Evolutionary conservation across 2,797 vertebrate genomes (phyloP), one percentile per base, ranked within the genome.

Genomic region (Tachyglossus aculeatus): DNA sequence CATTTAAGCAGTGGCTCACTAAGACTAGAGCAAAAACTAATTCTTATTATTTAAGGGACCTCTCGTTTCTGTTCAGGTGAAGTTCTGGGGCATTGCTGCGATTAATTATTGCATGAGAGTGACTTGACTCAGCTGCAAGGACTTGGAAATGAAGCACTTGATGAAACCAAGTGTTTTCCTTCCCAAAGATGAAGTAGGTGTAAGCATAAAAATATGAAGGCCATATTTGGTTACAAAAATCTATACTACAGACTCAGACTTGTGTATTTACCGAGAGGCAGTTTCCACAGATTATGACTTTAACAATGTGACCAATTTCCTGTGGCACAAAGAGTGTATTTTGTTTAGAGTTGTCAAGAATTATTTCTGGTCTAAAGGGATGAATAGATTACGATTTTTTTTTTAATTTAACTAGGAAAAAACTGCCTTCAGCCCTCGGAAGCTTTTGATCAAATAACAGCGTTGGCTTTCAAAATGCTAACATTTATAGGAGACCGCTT

Each of bases 261-360:
- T 59, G 61, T 9, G 24, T 79, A 45, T 67, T 89, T 79, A 56
- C 40, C 77, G 77, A 58, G 19, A 79, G 41, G 40, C 44, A 53
- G 39, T 75, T 57, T 77, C 39, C 22, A 61, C 55, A 79, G 75
- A 64, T 78, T 76, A 80, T 27, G n/a, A 19, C 48, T 72, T n/a
- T 54, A 85, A 77, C 83, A 83, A 90, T 84, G 69, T 81, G 57
- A 79, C 76, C 77, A 59, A 76, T 56, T 88, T 89, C 82, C 83
- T 81, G 44, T 67, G 59, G 61, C 61, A 72, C 56, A 53, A 65
- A 78, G 44, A 83, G 65, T 45, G 25, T 67, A 77, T 50, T 78
- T 78, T 78, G 44, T 44, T 71, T 76, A 36, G 76, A 83, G 74
- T 71, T 63, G 74, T 80, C 71, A 78, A 82, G 61, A 77, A 37